Evolutionary conservation across 2,113 vertebrate species (phyloP), one percentile per base, ranked within the genome.

Genomic region (Pseudorasbora parva): DNA sequence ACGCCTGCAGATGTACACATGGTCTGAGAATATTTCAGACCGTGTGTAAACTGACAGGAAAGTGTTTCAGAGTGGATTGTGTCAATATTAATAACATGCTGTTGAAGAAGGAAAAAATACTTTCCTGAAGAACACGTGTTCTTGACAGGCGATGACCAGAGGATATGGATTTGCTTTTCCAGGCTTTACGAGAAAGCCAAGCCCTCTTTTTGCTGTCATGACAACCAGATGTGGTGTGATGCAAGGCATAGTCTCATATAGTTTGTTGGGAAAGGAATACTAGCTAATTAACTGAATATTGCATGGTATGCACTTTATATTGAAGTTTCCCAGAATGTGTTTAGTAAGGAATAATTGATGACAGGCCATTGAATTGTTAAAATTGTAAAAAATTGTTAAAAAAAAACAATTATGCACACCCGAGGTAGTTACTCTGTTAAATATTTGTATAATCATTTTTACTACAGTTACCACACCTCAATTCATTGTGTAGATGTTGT

Each of bases 171-270:
- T 81, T 90, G 69, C 77, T 87, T 66, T 88, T 89, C 30, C 56
- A 66, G 71, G 56, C 51, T 86, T 89, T 89, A 86, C 81, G 87
- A 87, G 86, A 90, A 92, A 88, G 62, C 59, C 78, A 74, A 83
- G 14, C 30, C 72, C 43, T 23, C 41, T 23, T 43, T 8, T 43
- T 8, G 19, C 66, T 33, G 54, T 45, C 68, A 82, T 84, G 80
- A 89, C 82, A 85, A 89, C 88, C 86, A 90, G 89, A 89, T 91
- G 89, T 87, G 72, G 80, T 25, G 47, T n/a, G 82, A 81, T 64
- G 57, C 56, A 71, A 69, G 33, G 62, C 64, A 1, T 21, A 37
- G 64, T 17, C 30, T 41, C 9, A 21, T n/a, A n/a, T n/a, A n/a
- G n/a, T n/a, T n/a, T n/a, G n/a, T 9, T 68, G 17, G 8, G 15